A percentile compares a stretch with the other conserved stretches of the same genome.
Evolutionary conservation across 2,113 vertebrate species (phyloP).

Genomic region (mouse (Mus musculus)): DNA sequence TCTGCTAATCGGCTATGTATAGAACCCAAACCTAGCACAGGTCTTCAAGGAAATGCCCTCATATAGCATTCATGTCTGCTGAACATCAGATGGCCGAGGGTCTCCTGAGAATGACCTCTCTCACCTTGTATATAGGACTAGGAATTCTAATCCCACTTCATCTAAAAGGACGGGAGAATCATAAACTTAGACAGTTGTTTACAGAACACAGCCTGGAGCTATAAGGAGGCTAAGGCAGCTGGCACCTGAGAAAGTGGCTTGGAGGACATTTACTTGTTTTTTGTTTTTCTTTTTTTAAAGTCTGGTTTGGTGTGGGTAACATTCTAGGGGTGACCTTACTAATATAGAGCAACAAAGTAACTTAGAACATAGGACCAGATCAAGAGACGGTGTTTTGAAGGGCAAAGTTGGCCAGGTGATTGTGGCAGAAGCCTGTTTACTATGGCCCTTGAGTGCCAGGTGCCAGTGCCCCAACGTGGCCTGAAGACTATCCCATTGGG

Average conservation of each 20-base stretch:
- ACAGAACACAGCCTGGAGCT: neutral
- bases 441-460: neutral
- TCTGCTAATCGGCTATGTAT: fast-evolving
- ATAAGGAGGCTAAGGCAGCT: fast-evolving
- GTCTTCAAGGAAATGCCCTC: fast-evolving
- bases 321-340: neutral
- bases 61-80: fast-evolving
- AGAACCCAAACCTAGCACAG: neutral
- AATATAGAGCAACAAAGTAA: neutral
- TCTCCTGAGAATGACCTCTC: neutral
- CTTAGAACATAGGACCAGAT: no score
- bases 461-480: fast-evolving
- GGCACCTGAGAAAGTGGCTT: neutral
- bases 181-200: neutral
- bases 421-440: fast-evolving
- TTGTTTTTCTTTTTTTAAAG: no score
- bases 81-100: neutral
- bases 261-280: neutral
- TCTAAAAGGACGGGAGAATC: fast-evolving
- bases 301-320: neutral
- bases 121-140: fast-evolving
- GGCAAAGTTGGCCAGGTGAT: fast-evolving
- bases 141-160: neutral
- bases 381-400: no score
- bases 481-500: neutral